A percentile compares a stretch with the other conserved stretches of the same genome.
Conservation (phyloP, 2,888 invertebrate species). For the Kryphioiulus occultus region DNA sequence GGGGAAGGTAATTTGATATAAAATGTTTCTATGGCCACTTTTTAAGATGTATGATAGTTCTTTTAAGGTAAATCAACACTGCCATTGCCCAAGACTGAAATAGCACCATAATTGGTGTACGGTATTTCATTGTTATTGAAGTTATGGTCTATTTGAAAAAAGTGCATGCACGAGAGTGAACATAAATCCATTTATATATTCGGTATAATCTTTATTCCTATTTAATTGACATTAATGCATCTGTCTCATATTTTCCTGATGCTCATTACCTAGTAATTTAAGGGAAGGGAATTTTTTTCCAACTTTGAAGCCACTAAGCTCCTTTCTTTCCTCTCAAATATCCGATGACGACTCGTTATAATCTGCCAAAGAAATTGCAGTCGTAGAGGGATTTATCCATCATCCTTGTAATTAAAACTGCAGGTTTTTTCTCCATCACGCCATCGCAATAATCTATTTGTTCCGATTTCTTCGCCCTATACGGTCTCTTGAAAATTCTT, state of each 20-base stretch:
- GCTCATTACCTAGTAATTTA: background rate
- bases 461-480: slow-evolving; percentile 27
- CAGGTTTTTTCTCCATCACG: background rate
- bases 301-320: background rate
- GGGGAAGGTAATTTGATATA: background rate
- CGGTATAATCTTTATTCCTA: background rate
- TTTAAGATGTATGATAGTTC: background rate
- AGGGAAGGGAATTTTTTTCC: background rate
- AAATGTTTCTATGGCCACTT: background rate
- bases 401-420: slow-evolving; percentile 32
- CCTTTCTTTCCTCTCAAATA: background rate
- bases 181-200: background rate
- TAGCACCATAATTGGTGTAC: background rate
- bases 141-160: background rate
- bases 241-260: background rate
- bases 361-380: background rate
- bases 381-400: slow-evolving; percentile 36
- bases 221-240: slow-evolving; percentile 30
- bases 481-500: slow-evolving; percentile 27
- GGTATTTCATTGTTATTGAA: background rate
- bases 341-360: slow-evolving; percentile 26
- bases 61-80: background rate
- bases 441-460: slow-evolving; percentile 40
- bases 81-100: background rate
- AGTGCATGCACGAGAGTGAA: background rate